Conservation (phyloP, 2,888 invertebrate species). For the Apocheima hispidaria region DNA sequence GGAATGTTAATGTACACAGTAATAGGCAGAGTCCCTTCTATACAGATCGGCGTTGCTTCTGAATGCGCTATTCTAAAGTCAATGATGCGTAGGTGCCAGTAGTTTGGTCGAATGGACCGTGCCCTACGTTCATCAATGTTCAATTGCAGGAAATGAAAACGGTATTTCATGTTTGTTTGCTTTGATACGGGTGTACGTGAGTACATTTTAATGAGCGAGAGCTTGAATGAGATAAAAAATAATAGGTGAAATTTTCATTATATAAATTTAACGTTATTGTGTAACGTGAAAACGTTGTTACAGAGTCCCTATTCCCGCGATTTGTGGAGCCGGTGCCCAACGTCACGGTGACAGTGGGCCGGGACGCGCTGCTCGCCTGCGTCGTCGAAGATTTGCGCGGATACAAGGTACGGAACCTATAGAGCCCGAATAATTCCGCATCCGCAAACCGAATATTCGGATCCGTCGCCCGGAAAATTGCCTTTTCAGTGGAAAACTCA, state of each 20-base stretch:
- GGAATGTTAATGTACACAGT: conserved; percentile 41
- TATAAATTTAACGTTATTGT: neutral
- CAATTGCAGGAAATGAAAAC: conserved; percentile 31
- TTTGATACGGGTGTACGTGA: conserved; percentile 6
- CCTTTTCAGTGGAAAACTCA: conserved; percentile 36
- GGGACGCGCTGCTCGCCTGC: conserved; percentile 95
- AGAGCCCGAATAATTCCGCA: conserved; percentile 29
- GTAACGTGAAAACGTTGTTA: conserved; percentile 55
- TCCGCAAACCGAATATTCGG: conserved; percentile 42
- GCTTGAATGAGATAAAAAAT: neutral
- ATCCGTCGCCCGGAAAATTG: conserved; percentile 42
- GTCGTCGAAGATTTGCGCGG: conserved; percentile 95
- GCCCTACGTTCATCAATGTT: conserved; percentile 36
- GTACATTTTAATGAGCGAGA: conserved; percentile 3
- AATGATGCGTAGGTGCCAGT: conserved; percentile 42
- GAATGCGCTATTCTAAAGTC: conserved; percentile 40
- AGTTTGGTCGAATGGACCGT: conserved; percentile 38
- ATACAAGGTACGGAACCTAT: conserved; percentile 89
- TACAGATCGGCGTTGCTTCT: conserved; percentile 35
- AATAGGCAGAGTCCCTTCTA: conserved; percentile 42
- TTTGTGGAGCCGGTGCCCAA: conserved; percentile 96
- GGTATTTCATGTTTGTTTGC: conserved; percentile 23
- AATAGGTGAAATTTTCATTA: neutral
- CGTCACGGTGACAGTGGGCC: conserved; percentile 95
- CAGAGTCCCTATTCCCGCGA: conserved; percentile 88